These are phyloP conservation scores for Sesia bembeciformis DNA, from an alignment of 2,888 invertebrate species.

Conservation along the genomic window DNA sequence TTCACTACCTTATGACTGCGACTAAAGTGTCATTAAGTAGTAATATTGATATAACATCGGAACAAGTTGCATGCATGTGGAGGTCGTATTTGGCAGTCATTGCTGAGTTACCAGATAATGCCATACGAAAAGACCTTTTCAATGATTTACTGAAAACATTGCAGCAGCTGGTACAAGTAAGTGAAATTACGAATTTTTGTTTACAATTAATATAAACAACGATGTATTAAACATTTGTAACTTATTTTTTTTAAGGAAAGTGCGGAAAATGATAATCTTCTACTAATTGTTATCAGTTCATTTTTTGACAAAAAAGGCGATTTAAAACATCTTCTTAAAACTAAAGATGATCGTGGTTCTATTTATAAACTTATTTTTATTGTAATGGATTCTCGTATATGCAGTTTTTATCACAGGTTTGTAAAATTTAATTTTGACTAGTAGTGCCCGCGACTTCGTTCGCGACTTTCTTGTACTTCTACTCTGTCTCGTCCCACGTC, in stretches of 20 bases:
- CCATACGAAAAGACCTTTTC: slow-evolving; percentile 36
- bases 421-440: too few relatives aligned
- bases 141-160: slow-evolving; percentile 31
- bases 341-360: too few relatives aligned
- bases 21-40: slow-evolving; percentile 22
- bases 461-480: too few relatives aligned
- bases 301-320: too few relatives aligned
- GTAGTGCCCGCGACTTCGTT: too few relatives aligned
- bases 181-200: neutral
- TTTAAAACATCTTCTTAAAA: too few relatives aligned
- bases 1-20: slow-evolving; percentile 29
- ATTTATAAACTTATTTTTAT: too few relatives aligned
- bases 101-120: slow-evolving; percentile 37
- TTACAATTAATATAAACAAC: neutral
- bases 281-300: too few relatives aligned
- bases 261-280: too few relatives aligned
- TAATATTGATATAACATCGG: slow-evolving; percentile 15
- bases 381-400: neutral
- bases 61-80: slow-evolving; percentile 46
- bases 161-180: slow-evolving; percentile 34
- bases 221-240: neutral
- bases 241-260: too few relatives aligned
- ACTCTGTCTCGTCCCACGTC: too few relatives aligned
- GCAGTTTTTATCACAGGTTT: too few relatives aligned
- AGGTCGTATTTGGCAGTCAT: slow-evolving; percentile 37